Percentiles rank a stretch among this genome's conserved stretches.
These are phyloP conservation scores for Tubulanus polymorphus DNA, from an alignment of 2,888 invertebrate species.

Conservation along the genomic window DNA sequence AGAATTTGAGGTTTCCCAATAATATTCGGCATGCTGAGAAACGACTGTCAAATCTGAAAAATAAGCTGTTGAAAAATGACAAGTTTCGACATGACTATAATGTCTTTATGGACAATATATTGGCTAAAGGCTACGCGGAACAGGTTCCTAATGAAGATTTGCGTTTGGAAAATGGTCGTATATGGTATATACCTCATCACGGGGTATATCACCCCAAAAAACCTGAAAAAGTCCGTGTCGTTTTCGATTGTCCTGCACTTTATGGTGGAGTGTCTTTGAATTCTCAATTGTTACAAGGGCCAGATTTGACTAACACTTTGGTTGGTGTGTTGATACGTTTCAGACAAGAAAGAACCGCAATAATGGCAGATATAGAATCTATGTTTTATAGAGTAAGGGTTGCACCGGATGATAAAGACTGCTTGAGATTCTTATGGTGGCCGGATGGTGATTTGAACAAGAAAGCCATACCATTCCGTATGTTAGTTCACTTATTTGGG, in stretches of 20 bases:
- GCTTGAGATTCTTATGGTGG: background rate
- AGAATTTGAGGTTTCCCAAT: constrained; percentile 5
- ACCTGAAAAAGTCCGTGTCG: constrained; percentile 4
- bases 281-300: constrained; percentile 18
- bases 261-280: constrained; percentile 19
- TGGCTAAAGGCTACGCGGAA: constrained; percentile 1
- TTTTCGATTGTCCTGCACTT: constrained; percentile 18
- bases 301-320: constrained; percentile 19
- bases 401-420: background rate
- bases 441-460: background rate
- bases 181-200: constrained; percentile 7
- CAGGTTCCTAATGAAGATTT: background rate
- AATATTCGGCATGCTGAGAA: constrained; percentile 7
- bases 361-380: constrained; percentile 19
- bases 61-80: background rate
- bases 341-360: constrained; percentile 14
- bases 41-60: constrained; percentile 7
- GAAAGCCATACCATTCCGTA: constrained; percentile 3
- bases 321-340: constrained; percentile 18
- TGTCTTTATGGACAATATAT: constrained; percentile 5
- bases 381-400: constrained; percentile 16
- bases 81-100: constrained; percentile 1
- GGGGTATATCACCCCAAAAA: constrained; percentile 2
- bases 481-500: constrained; percentile 11
- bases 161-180: background rate